Percentiles rank a stretch among this genome's conserved stretches.
These are phyloP conservation scores for Sebastes trivittatus DNA, from an alignment of 2,797 vertebrate genomes.

Conservation along the genomic window DNA sequence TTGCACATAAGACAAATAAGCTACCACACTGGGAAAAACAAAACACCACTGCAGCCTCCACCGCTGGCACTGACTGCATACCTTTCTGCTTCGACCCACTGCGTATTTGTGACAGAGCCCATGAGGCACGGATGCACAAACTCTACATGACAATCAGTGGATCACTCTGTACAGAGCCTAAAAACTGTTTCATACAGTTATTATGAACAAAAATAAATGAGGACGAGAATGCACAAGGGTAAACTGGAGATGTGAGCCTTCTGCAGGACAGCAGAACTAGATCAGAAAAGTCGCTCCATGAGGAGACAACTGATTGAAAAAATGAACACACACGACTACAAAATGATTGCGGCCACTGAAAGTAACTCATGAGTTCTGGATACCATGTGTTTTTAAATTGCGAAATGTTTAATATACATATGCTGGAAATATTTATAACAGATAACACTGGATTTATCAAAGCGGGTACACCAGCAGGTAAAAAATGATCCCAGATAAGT, in stretches of 20 bases:
- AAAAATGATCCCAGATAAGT: slow-evolving; percentile 4
- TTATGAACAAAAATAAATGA: slow-evolving; percentile 20
- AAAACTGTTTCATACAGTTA: slow-evolving; percentile 33
- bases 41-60: not conserved
- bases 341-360: not conserved
- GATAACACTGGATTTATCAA: not conserved
- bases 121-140: slow-evolving; percentile 32
- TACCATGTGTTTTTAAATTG: not conserved
- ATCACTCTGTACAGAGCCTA: slow-evolving; percentile 15
- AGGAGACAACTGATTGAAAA: not conserved
- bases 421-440: not conserved
- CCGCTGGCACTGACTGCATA: not conserved
- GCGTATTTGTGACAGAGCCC: slow-evolving; percentile 53
- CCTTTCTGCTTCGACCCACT: slow-evolving; percentile 27
- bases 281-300: slow-evolving; percentile 25
- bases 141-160: slow-evolving; percentile 32
- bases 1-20: slow-evolving; percentile 8
- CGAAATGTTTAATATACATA: not conserved
- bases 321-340: not conserved
- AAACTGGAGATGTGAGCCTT: slow-evolving; percentile 33
- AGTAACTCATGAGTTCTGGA: not conserved
- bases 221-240: slow-evolving; percentile 38
- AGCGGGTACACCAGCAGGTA: not conserved
- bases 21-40: not conserved
- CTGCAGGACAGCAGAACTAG: slow-evolving; percentile 16